A percentile compares a stretch with the other conserved stretches of the same genome.
phyloP scores from a whole-genome alignment of 2,113 vertebrate genomes.

The Hymenochirus boettgeri region DNA sequence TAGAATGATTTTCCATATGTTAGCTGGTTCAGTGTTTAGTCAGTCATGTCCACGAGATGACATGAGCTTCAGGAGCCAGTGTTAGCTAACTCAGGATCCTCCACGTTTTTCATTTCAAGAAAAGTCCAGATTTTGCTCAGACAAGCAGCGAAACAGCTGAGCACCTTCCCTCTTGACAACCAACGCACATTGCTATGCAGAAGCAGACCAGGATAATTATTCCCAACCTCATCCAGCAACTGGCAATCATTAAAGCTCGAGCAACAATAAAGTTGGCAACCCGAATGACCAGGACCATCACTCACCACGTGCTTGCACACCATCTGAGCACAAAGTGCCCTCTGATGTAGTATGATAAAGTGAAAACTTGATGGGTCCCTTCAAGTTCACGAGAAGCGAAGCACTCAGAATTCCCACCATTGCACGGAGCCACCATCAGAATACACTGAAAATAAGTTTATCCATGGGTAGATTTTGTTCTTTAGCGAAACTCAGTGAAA shows the following conservation, averaged over 20 bases:
- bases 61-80: conserved; percentile 47
- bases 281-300: conserved; percentile 51
- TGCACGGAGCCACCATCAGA: conserved; percentile 10
- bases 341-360: conserved; percentile 47
- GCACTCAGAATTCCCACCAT: conserved; percentile 26
- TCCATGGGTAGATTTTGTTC: conserved; percentile 19
- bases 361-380: conserved; percentile 44
- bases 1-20: too few species aligned
- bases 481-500: conserved; percentile 40
- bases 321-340: conserved; percentile 48
- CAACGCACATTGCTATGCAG: conserved; percentile 17
- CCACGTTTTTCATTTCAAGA: conserved; percentile 45
- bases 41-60: too few species aligned
- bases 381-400: conserved; percentile 44
- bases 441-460: conserved; percentile 37
- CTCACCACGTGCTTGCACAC: conserved; percentile 46
- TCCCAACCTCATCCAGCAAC: conserved; percentile 48
- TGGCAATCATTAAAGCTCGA: conserved; percentile 47
- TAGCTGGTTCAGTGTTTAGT: too few species aligned
- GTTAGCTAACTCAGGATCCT: conserved; percentile 40
- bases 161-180: conserved; percentile 50
- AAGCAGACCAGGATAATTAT: conserved; percentile 47
- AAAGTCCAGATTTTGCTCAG: conserved; percentile 46
- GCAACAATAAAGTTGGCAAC: conserved; percentile 46
- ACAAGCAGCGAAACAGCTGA: conserved; percentile 44